Percentiles rank a stretch among this genome's conserved stretches.
Conservation (phyloP, 2,888 invertebrate species). For the Nomada fabriciana region DNA sequence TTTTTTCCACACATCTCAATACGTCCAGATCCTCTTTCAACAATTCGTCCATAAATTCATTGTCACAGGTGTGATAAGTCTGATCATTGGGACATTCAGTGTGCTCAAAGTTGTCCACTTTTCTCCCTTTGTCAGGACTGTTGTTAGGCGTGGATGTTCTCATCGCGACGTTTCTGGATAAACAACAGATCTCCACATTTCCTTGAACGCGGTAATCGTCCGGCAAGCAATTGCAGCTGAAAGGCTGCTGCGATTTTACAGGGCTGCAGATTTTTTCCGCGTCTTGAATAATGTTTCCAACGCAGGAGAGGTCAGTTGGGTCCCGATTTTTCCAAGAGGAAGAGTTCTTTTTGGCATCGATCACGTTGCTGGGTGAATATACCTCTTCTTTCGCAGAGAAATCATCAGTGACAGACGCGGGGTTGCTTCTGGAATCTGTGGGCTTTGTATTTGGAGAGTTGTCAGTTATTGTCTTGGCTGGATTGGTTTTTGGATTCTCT, state of each 20-base stretch:
- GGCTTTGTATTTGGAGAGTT: too few species aligned
- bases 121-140: neutral
- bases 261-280: constrained; percentile 2
- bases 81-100: too few species aligned
- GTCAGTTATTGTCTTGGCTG: neutral
- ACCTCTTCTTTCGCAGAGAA: neutral
- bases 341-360: neutral
- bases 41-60: neutral
- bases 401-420: neutral
- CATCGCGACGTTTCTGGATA: neutral
- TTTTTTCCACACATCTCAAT: neutral
- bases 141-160: constrained; percentile 23
- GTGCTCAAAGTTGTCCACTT: too few species aligned
- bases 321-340: neutral
- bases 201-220: neutral
- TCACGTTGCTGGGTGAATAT: neutral
- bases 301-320: accelerated
- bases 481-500: neutral
- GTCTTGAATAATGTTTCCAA: neutral
- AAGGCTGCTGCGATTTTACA: neutral
- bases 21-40: constrained; percentile 11
- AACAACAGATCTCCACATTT: neutral
- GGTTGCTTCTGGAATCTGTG: too few species aligned
- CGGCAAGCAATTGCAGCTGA: constrained; percentile 19
- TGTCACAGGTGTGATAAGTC: neutral